Evolutionary conservation across 2,797 vertebrate species (phyloP).

Genomic region (Alcedo atthis): DNA sequence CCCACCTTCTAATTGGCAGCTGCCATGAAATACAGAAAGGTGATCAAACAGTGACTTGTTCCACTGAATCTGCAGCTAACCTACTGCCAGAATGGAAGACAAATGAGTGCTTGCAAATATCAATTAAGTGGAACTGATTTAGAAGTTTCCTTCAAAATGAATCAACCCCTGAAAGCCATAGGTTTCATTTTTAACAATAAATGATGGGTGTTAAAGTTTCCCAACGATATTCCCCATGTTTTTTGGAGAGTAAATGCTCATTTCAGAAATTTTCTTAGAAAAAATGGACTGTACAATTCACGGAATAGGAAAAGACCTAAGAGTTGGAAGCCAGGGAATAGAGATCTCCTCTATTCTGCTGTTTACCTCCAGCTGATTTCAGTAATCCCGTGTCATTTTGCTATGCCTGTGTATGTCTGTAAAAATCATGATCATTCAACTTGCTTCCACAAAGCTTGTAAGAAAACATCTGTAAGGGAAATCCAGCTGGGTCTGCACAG

Average conservation of each 20-base stretch:
- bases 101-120: background rate
- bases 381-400: background rate
- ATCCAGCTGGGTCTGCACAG: background rate
- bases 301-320: background rate
- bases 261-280: background rate
- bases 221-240: background rate
- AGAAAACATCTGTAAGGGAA: conserved; percentile 30
- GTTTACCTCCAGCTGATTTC: background rate
- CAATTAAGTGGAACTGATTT: background rate
- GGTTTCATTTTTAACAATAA: background rate
- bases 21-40: background rate
- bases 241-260: background rate
- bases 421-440: background rate
- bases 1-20: conserved; percentile 43
- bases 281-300: accelerated
- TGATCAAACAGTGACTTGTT: conserved; percentile 32
- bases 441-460: background rate
- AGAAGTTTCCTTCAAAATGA: background rate
- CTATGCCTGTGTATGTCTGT: background rate
- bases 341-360: background rate
- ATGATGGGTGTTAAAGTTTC: background rate
- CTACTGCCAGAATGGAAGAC: background rate
- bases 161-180: background rate
- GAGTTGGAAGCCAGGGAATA: background rate
- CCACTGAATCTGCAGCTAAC: background rate